Conservation (phyloP, 1,140 invertebrate genomes). For the Drosophila pruinosa region DNA sequence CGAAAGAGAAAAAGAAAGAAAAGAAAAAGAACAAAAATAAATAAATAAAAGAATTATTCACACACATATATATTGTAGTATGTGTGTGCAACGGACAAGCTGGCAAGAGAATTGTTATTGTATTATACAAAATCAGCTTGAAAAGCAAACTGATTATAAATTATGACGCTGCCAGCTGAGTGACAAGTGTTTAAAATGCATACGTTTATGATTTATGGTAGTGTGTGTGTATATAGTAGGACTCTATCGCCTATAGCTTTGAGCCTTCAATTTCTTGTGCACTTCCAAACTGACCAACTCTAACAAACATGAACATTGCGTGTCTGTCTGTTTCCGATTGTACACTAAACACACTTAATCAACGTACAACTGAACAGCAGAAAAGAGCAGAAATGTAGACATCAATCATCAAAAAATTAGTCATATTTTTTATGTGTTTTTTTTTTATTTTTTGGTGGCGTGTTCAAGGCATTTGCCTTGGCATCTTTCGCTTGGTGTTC, state of each 20-base stretch:
- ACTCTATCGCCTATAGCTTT: constrained; percentile 36
- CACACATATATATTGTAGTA: too few species aligned
- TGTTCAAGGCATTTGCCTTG: constrained; percentile 66
- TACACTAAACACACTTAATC: constrained; percentile 52
- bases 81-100: constrained; percentile 38
- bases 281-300: constrained; percentile 18
- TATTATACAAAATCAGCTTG: constrained; percentile 42
- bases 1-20: constrained; percentile 26
- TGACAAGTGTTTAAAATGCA: constrained; percentile 75
- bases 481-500: constrained; percentile 18
- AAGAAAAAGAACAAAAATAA: constrained; percentile 5
- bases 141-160: constrained; percentile 79
- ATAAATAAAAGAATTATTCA: constrained; percentile 39
- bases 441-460: constrained; percentile 30
- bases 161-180: constrained; percentile 73
- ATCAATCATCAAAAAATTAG: constrained; percentile 77
- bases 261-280: constrained; percentile 30
- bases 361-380: constrained; percentile 24
- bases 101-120: constrained; percentile 49
- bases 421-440: constrained; percentile 38
- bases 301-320: constrained; percentile 8
- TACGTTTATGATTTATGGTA: constrained; percentile 69
- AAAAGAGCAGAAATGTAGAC: constrained; percentile 34
- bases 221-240: constrained; percentile 22
- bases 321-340: constrained; percentile 8